A percentile compares a stretch with the other conserved stretches of the same genome.
Conservation (phyloP, 2,888 invertebrate species). For the Archips xylosteana region DNA sequence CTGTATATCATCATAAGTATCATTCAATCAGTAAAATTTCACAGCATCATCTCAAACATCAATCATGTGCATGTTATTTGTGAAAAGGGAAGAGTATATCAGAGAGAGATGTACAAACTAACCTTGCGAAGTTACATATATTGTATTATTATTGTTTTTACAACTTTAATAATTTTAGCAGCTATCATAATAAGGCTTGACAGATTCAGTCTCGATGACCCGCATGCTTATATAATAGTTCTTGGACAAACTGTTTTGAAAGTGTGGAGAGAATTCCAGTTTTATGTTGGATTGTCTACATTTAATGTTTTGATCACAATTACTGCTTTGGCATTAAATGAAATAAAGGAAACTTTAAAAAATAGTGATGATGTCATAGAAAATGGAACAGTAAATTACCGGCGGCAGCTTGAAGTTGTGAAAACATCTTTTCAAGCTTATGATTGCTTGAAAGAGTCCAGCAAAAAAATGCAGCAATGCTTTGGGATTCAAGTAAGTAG, state of each 20-base stretch:
- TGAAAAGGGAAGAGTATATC: no score
- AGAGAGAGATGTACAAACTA: no score
- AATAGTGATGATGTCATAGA: not conserved
- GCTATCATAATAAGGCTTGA: no score
- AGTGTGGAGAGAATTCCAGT: not conserved
- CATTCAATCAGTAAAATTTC: no score
- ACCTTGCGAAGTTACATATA: no score
- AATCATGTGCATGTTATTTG: no score
- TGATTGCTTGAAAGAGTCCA: not conserved
- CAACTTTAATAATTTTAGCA: no score
- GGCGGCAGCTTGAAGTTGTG: not conserved
- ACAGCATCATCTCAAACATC: no score
- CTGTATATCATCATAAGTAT: no score
- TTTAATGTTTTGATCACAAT: not conserved
- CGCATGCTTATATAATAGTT: not conserved
- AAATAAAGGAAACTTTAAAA: not conserved
- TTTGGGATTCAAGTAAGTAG: conserved; percentile 10
- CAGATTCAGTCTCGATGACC: not conserved
- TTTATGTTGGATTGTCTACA: not conserved
- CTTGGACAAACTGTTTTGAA: not conserved
- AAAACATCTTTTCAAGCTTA: not conserved
- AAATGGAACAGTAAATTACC: not conserved
- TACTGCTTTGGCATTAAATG: not conserved
- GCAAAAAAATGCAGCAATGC: conserved; percentile 5
- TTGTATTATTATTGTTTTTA: no score